These are phyloP conservation scores for Teleogryllus oceanicus DNA, from an alignment of 2,888 invertebrate species.

Conservation along the genomic window DNA sequence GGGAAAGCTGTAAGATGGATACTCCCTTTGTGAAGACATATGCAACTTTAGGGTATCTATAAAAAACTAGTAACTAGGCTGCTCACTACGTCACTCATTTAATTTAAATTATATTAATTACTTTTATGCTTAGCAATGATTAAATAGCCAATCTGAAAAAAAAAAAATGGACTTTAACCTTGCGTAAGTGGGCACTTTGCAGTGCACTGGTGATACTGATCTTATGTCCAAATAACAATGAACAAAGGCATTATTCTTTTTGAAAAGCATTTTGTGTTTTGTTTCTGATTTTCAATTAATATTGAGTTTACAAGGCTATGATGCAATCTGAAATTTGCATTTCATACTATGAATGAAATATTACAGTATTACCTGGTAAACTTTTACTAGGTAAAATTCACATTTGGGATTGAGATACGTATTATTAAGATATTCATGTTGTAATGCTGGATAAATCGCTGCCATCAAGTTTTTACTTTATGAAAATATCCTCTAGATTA, in stretches of 20 bases:
- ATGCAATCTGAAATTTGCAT: too few relatives aligned
- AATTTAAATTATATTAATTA: background rate
- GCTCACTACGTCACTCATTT: background rate
- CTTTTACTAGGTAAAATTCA: background rate
- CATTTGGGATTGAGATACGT: background rate
- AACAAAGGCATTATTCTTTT: too few relatives aligned
- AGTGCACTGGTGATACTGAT: background rate
- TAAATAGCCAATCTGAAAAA: background rate
- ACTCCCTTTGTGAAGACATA: conserved; percentile 91
- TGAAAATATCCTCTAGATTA: background rate
- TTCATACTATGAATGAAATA: too few relatives aligned
- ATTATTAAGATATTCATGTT: background rate
- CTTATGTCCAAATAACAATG: too few relatives aligned
- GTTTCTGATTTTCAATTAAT: too few relatives aligned
- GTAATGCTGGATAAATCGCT: background rate
- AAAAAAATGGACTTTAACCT: background rate
- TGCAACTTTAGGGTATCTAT: conserved; percentile 89
- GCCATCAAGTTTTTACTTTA: background rate
- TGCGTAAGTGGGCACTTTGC: background rate
- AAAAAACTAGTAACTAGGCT: conserved; percentile 47
- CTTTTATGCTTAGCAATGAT: background rate
- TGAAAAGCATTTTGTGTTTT: too few relatives aligned
- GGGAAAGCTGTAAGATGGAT: conserved; percentile 81
- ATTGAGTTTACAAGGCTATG: too few relatives aligned
- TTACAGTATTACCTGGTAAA: too few relatives aligned